phyloP scores from a whole-genome alignment of 2,888 invertebrate genomes.

The Melieria crassipennis region DNA sequence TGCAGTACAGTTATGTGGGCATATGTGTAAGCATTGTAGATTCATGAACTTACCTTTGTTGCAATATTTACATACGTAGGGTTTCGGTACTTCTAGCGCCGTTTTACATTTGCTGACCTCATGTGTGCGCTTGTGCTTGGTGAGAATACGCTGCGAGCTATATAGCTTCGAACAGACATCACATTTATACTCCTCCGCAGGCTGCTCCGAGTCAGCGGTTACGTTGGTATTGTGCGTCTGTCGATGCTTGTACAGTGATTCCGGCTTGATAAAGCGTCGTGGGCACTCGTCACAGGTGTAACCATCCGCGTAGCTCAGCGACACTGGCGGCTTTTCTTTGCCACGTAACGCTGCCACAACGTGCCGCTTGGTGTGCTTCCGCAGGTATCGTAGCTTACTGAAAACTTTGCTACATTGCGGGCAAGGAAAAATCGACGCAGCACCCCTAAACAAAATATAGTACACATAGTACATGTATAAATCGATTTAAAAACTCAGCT shows the following conservation, averaged over 20 bases:
- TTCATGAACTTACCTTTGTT: constrained; percentile 40
- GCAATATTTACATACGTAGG: constrained; percentile 43
- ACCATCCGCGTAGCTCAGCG: background rate
- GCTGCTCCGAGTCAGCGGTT: background rate
- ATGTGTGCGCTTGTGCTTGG: constrained; percentile 52
- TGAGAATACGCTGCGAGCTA: constrained; percentile 50
- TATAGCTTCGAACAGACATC: constrained; percentile 49
- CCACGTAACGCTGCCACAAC: too few species aligned
- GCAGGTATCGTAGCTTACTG: too few species aligned
- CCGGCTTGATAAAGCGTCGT: constrained; percentile 30
- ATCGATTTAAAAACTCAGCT: too few species aligned
- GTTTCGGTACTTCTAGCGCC: constrained; percentile 43
- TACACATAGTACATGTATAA: too few species aligned
- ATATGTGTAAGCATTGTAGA: background rate
- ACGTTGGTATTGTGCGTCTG: background rate
- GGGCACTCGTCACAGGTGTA: constrained; percentile 38
- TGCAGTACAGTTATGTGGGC: background rate
- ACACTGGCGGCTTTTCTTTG: too few species aligned
- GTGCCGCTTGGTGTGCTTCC: too few species aligned
- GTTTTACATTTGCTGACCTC: constrained; percentile 36
- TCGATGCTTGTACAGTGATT: constrained; percentile 33
- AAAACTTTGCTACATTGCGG: too few species aligned
- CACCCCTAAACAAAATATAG: too few species aligned
- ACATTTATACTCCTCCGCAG: constrained; percentile 45
- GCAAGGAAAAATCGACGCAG: too few species aligned